Conservation (phyloP, 1,140 invertebrate genomes). For the Prorops nasuta region DNA sequence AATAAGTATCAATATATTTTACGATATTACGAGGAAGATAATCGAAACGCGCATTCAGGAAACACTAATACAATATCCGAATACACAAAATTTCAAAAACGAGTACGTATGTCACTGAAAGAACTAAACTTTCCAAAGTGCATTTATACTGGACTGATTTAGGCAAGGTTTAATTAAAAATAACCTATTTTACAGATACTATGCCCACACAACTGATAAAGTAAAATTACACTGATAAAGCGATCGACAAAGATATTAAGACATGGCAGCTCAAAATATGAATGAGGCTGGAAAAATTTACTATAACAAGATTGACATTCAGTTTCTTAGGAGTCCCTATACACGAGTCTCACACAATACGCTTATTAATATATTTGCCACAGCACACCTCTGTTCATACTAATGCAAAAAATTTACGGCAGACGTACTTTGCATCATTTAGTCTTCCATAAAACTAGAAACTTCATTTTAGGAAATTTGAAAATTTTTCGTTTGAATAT, state of each 20-base stretch:
- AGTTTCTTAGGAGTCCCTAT: slow-evolving; percentile 22
- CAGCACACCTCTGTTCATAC: neutral
- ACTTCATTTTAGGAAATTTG: slow-evolving; percentile 7
- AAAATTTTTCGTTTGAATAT: slow-evolving; percentile 16
- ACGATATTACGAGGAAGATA: no score
- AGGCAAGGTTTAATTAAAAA: neutral
- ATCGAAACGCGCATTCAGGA: no score
- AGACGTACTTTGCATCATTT: slow-evolving; percentile 15
- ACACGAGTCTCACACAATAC: slow-evolving; percentile 21
- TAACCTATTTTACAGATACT: neutral
- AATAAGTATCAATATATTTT: no score
- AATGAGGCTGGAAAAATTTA: slow-evolving; percentile 24
- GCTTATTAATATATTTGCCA: slow-evolving; percentile 3
- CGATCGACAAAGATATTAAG: slow-evolving; percentile 16
- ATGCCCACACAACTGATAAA: neutral
- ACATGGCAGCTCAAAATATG: slow-evolving; percentile 17
- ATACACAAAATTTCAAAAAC: no score
- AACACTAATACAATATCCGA: no score
- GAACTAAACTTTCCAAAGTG: no score
- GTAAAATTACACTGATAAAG: slow-evolving; percentile 12
- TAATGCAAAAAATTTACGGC: slow-evolving; percentile 14
- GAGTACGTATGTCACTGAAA: no score
- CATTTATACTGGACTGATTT: no score
- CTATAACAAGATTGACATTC: slow-evolving; percentile 24
- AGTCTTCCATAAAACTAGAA: slow-evolving; percentile 17